phyloP scores from a whole-genome alignment of 2,888 invertebrate species.

The Acanthococcus lagerstroemiae region DNA sequence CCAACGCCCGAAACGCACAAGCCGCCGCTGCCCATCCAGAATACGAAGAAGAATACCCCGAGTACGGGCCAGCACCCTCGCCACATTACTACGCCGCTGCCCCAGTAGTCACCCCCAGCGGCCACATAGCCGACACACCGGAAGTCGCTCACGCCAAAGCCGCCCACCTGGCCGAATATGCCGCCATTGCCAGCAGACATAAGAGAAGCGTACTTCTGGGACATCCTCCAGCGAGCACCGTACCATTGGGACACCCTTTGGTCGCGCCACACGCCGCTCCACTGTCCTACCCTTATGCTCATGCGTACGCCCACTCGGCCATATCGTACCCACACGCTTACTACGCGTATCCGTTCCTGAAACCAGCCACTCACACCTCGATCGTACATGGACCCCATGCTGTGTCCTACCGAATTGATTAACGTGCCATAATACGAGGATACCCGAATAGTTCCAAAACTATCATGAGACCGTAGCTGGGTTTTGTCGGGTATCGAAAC shows the following conservation, averaged over 20 bases:
- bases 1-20: slow-evolving; percentile 42
- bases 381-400: slow-evolving; percentile 44
- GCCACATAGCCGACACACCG: slow-evolving; percentile 41
- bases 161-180: slow-evolving; percentile 40
- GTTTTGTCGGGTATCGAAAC: no score
- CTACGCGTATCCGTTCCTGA: slow-evolving; percentile 19
- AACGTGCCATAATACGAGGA: neutral
- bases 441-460: no score
- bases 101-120: slow-evolving; percentile 41
- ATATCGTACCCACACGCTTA: neutral
- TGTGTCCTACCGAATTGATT: slow-evolving; percentile 40
- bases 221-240: slow-evolving; percentile 29
- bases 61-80: slow-evolving; percentile 35
- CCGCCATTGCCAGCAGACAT: slow-evolving; percentile 30
- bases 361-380: slow-evolving; percentile 40
- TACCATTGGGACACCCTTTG: slow-evolving; percentile 9
- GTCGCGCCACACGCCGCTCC: slow-evolving; percentile 26
- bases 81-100: slow-evolving; percentile 20
- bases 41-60: slow-evolving; percentile 28
- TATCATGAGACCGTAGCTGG: no score
- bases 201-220: slow-evolving; percentile 15
- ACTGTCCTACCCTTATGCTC: slow-evolving; percentile 18
- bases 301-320: slow-evolving; percentile 18
- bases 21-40: slow-evolving; percentile 32
- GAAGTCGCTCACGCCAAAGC: slow-evolving; percentile 44